Evolutionary conservation across 1,140 invertebrate genomes (phyloP), one percentile per base, ranked within the genome.

Genomic region (Drosophila punjabiensis): DNA sequence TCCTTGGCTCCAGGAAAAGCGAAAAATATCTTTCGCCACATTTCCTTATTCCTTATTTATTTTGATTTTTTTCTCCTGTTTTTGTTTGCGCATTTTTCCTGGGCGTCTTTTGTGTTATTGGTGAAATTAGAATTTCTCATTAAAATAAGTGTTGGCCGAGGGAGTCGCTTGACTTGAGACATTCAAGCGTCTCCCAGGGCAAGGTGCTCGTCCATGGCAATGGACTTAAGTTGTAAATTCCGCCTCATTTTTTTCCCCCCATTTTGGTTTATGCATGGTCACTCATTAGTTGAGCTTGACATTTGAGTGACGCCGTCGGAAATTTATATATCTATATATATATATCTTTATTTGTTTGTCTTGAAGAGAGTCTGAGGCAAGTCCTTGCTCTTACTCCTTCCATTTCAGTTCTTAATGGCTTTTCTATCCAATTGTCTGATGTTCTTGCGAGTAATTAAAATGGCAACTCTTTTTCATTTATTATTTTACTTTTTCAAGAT

Each of bases 61-160:
- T 35, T 50, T 50, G 3, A 4, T 3, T 11, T 37, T 58, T 58
- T 58, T 24, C 18, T 20, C 9, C 30, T 60, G 39, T 53, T 69
- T 50, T 59, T 76, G 79, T 77, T 71, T 87, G 83, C 76, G 80
- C 71, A 87, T 82, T 87, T 79, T 83, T 70, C 30, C 61, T 47
- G 58, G 64, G 59, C 60, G 58, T 41, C 84, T 81, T 88, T 88
- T 88, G 85, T 88, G 73, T 85, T 71, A 90, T 90, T 90, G 82
- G 87, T 83, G 83, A 90, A 90, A 90, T 90, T 90, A 87, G 87
- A 90, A 90, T 91, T 90, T 90, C 87, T 90, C 87, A 90, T 90
- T 90, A 90, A 90, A 90, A 90, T 90, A 90, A 90, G 87, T 90
- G 87, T 90, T 91, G 86, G 75, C 59, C 65, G 70, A 74, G 71